Percentiles rank a stretch among this genome's conserved stretches.
Conservation (phyloP, 2,888 invertebrate genomes). For the Villa cingulata region DNA sequence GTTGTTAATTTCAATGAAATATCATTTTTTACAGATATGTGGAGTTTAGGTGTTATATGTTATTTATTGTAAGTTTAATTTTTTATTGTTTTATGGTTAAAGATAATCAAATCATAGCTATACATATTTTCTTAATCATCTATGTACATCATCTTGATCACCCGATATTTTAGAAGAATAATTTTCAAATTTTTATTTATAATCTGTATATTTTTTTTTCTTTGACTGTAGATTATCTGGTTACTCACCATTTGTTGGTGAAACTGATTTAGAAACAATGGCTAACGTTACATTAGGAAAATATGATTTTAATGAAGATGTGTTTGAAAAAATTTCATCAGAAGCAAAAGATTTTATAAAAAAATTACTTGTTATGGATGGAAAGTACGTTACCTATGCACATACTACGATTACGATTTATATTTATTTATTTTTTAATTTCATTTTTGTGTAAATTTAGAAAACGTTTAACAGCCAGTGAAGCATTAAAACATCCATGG, state of each 20-base stretch:
- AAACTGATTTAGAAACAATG: constrained; percentile 86
- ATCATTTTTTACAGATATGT: constrained; percentile 87
- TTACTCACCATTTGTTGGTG: constrained; percentile 89
- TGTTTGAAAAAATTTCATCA: constrained; percentile 78
- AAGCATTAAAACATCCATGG: constrained; percentile 70
- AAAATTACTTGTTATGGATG: constrained; percentile 73
- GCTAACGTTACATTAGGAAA: constrained; percentile 85
- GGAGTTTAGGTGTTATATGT: constrained; percentile 90
- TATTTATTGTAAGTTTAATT: constrained; percentile 75
- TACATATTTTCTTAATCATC: no score
- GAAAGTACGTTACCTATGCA: constrained; percentile 50
- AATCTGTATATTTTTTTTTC: neutral
- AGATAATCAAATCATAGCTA: no score
- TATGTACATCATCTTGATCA: no score
- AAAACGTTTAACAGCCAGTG: constrained; percentile 53
- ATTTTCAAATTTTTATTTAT: neutral
- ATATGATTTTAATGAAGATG: constrained; percentile 87
- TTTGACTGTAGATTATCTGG: constrained; percentile 57
- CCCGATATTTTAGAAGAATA: no score
- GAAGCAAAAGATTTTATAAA: constrained; percentile 86
- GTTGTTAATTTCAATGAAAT: constrained; percentile 92
- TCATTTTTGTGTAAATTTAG: constrained; percentile 43
- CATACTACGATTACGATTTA: neutral
- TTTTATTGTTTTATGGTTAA: neutral
- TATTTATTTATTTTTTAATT: constrained; percentile 2